Conservation (phyloP, 2,113 vertebrate species). For the Dromiciops gliroides region DNA sequence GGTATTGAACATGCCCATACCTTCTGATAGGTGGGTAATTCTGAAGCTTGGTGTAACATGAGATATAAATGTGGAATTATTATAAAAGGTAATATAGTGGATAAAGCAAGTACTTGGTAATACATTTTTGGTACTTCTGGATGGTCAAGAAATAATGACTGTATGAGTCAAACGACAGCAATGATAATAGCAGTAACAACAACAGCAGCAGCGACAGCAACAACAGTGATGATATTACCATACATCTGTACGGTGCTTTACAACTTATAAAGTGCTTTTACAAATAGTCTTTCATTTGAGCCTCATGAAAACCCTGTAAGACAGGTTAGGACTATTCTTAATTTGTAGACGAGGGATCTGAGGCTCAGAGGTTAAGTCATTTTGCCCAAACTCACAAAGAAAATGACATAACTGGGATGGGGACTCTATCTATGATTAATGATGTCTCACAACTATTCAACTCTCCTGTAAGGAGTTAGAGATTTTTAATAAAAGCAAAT, state of each 20-base stretch:
- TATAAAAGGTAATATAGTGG: neutral
- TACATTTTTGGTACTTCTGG: neutral
- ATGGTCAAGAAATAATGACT: neutral
- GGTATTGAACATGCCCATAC: neutral
- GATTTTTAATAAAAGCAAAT: neutral
- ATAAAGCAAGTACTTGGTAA: neutral
- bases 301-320: neutral
- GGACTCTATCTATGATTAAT: neutral
- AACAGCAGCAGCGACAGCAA: neutral
- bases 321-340: neutral
- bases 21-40: neutral
- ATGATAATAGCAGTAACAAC: neutral
- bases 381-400: neutral
- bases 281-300: neutral
- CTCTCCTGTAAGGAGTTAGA: neutral
- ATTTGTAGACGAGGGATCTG: neutral
- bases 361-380: neutral
- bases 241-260: neutral
- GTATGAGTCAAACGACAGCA: neutral
- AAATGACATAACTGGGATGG: neutral
- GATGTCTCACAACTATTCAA: neutral
- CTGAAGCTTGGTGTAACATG: neutral
- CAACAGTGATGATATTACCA: neutral
- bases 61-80: neutral
- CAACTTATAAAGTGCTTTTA: neutral